phyloP scores from a whole-genome alignment of 2,888 invertebrate genomes.

The Desoria tigrina region DNA sequence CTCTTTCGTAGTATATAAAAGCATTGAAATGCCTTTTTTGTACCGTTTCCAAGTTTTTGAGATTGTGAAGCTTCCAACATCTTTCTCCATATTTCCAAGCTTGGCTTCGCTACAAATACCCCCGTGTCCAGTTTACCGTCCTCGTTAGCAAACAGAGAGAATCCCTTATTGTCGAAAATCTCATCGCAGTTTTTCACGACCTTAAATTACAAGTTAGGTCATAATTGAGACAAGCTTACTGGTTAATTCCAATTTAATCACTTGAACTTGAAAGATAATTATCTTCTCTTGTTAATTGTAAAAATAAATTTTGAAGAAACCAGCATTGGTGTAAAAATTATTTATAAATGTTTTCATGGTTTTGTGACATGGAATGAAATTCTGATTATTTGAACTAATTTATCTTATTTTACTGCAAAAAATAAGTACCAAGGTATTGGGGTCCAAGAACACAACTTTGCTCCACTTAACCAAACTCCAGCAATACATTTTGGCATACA shows the following conservation, averaged over 20 bases:
- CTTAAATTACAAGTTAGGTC: slow-evolving; percentile 3
- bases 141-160: not conserved
- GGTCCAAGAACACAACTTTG: slow-evolving; percentile 1
- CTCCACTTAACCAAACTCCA: slow-evolving; percentile 16
- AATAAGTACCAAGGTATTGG: not conserved
- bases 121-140: not conserved
- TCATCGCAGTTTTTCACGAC: slow-evolving; percentile 11
- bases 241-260: too few species aligned
- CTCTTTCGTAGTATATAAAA: not conserved
- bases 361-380: too few species aligned
- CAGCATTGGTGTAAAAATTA: too few species aligned
- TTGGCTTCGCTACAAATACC: slow-evolving; percentile 11
- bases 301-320: too few species aligned
- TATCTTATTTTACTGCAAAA: too few species aligned
- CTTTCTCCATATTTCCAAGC: slow-evolving; percentile 12
- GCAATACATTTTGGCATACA: not conserved
- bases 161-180: not conserved
- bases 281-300: not conserved
- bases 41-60: not conserved
- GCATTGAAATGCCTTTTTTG: too few species aligned
- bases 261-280: not conserved
- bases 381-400: too few species aligned
- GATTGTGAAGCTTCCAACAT: not conserved
- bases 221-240: too few species aligned
- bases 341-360: too few species aligned